A percentile compares a stretch with the other conserved stretches of the same genome.
Evolutionary conservation across 2,797 vertebrate genomes (phyloP).

Genomic region (Nasua narica): DNA sequence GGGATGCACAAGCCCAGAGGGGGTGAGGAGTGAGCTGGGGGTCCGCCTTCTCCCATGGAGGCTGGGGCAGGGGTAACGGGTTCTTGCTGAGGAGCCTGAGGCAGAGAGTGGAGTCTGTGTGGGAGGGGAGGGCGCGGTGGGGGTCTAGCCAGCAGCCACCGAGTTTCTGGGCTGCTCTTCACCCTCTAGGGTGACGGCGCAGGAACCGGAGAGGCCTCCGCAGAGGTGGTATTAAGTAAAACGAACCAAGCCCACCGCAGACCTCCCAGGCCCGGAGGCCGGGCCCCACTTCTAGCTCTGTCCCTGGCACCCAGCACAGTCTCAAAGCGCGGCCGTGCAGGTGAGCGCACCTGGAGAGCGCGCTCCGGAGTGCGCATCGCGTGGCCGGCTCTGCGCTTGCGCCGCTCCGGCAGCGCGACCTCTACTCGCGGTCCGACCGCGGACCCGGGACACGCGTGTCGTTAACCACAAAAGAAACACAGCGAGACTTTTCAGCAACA

Average conservation of each 20-base stretch:
- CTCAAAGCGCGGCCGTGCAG: background rate
- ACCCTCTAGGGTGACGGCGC: fast-evolving
- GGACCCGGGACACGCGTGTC: background rate
- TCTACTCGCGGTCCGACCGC: background rate
- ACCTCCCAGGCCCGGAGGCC: background rate
- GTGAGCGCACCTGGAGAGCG: background rate
- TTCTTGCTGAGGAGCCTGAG: fast-evolving
- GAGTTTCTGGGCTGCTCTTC: background rate
- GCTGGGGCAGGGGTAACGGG: background rate
- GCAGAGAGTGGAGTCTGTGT: background rate
- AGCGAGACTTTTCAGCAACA: no score
- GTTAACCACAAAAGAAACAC: background rate
- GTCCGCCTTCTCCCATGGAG: background rate
- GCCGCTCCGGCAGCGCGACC: background rate
- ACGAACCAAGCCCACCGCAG: background rate
- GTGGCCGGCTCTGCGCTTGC: background rate
- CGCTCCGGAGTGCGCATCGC: fast-evolving
- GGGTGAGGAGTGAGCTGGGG: fast-evolving
- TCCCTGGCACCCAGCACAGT: background rate
- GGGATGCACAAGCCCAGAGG: background rate
- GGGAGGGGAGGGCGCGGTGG: fast-evolving
- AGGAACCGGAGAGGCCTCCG: background rate
- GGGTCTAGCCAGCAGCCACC: background rate
- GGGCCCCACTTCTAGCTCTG: background rate
- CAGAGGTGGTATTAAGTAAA: background rate